Evolutionary conservation across 1,140 invertebrate species (phyloP).

Genomic region (Habropoda laboriosa): DNA sequence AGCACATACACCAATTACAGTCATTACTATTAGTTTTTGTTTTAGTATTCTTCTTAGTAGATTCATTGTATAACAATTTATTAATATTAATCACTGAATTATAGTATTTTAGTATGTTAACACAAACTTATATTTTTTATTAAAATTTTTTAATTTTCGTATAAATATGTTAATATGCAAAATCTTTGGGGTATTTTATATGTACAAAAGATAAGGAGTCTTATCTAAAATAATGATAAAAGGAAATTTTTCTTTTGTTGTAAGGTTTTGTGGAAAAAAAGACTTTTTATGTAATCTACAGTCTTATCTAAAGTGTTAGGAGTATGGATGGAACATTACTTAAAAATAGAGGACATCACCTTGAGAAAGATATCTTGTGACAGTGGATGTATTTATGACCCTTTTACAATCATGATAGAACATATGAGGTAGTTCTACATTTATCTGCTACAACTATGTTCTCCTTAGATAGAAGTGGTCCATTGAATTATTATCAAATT

Average conservation of each 20-base stretch:
- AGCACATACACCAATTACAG: constrained; percentile 49
- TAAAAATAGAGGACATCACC: constrained; percentile 3
- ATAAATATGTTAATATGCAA: neutral
- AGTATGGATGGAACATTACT: neutral
- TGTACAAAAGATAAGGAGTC: constrained; percentile 16
- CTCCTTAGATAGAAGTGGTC: neutral
- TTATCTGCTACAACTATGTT: neutral
- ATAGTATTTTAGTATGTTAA: neutral
- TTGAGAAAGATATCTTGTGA: constrained; percentile 40
- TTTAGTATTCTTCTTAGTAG: constrained; percentile 1
- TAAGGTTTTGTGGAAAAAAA: neutral
- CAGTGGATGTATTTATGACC: constrained; percentile 30
- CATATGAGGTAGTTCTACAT: neutral
- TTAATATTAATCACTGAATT: neutral
- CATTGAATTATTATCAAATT: neutral
- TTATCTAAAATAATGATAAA: constrained; percentile 29
- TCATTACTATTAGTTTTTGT: constrained; percentile 58
- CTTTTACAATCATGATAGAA: constrained; percentile 15
- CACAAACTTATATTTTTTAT: neutral
- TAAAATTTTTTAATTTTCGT: neutral
- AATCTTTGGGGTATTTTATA: neutral
- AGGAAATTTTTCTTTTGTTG: neutral
- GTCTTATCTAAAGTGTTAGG: neutral
- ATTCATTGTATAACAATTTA: constrained; percentile 39
- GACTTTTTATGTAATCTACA: neutral